Evolutionary conservation across 2,888 invertebrate species (phyloP).

Genomic region (Norana najaformis): DNA sequence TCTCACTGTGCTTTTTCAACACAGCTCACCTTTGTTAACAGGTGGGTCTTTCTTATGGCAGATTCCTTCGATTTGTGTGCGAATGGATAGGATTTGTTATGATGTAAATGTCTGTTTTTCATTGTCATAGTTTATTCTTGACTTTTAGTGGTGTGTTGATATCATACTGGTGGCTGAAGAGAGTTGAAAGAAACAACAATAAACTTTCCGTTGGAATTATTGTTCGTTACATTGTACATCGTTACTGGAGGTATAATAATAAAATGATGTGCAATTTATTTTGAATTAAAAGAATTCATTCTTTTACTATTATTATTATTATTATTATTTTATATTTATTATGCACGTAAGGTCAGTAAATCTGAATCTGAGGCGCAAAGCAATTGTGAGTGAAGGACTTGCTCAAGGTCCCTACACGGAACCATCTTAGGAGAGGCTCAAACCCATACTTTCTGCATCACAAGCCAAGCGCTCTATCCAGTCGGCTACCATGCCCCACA

Average conservation of each 20-base stretch:
- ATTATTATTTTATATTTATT: too few species aligned
- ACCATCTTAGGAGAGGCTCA: too few species aligned
- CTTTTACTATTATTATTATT: too few species aligned
- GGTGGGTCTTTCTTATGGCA: not conserved
- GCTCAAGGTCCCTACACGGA: too few species aligned
- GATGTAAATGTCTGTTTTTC: not conserved
- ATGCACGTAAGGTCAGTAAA: too few species aligned
- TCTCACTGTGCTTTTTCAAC: not conserved
- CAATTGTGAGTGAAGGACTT: too few species aligned
- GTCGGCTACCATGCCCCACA: too few species aligned
- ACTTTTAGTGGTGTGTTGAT: conserved; percentile 35
- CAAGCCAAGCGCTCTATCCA: too few species aligned
- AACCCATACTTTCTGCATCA: too few species aligned
- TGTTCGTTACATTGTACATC: conserved; percentile 30
- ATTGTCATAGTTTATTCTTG: not conserved
- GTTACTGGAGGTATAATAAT: conserved; percentile 37
- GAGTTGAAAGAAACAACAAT: conserved; percentile 24
- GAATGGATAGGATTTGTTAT: not conserved
- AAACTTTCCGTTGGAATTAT: conserved; percentile 24
- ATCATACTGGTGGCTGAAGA: conserved; percentile 36
- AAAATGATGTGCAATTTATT: not conserved
- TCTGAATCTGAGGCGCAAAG: too few species aligned
- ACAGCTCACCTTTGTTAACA: not conserved
- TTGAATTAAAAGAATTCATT: not conserved
- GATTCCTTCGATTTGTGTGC: not conserved